A percentile compares a stretch with the other conserved stretches of the same genome.
These are phyloP conservation scores for Aphis gossypii DNA, from an alignment of 1,140 invertebrate genomes.

Conservation along the genomic window DNA sequence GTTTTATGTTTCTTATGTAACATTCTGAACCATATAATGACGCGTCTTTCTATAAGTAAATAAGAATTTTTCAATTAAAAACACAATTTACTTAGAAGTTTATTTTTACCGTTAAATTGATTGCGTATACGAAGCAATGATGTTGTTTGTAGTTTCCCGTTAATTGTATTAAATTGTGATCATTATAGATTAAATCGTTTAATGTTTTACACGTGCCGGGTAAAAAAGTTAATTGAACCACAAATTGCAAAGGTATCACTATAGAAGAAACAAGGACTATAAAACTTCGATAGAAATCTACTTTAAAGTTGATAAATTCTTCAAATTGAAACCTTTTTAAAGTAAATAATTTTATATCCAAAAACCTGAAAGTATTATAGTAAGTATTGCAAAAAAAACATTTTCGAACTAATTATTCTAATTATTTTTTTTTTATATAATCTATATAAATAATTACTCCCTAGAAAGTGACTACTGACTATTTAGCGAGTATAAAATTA, in stretches of 20 bases:
- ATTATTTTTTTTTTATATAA: background rate
- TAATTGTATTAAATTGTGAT: conserved; percentile 18
- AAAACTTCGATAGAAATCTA: background rate
- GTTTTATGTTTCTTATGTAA: background rate
- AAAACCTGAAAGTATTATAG: background rate
- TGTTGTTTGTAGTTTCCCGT: background rate
- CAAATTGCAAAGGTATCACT: background rate
- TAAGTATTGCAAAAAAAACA: background rate
- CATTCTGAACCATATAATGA: background rate
- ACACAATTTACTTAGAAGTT: conserved; percentile 8
- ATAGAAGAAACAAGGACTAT: background rate
- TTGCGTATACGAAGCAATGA: conserved; percentile 1
- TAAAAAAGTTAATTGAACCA: conserved; percentile 32
- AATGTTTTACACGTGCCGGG: conserved; percentile 28
- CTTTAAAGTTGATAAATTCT: background rate
- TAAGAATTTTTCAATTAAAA: conserved; percentile 29
- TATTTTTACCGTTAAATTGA: conserved; percentile 10
- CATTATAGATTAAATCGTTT: conserved; percentile 9
- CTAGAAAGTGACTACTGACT: background rate
- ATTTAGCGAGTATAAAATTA: background rate
- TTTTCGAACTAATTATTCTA: background rate
- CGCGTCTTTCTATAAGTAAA: background rate
- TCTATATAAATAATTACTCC: background rate
- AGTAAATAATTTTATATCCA: background rate
- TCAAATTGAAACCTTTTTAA: background rate